Evolutionary conservation across 2,888 invertebrate genomes (phyloP).

Genomic region (Eupithecia insigniata): DNA sequence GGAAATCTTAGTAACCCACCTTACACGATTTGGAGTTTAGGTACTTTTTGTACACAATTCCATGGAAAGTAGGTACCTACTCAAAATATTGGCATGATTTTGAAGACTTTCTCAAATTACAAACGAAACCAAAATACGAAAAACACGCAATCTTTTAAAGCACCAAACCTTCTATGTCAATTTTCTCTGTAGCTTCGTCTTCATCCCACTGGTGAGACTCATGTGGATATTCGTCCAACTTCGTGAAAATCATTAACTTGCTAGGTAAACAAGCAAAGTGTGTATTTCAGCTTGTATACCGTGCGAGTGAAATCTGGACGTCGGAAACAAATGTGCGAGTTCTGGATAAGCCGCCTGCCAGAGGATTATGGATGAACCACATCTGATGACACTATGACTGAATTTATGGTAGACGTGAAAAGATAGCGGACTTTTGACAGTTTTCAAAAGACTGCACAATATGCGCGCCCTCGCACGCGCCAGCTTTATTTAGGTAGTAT

Average conservation of each 20-base stretch:
- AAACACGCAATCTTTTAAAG: too few relatives aligned
- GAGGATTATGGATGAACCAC: neutral
- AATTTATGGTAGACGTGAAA: too few relatives aligned
- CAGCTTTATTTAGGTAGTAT: too few relatives aligned
- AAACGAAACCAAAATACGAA: neutral
- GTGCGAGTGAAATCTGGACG: neutral
- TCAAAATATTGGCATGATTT: too few relatives aligned
- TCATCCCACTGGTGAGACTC: neutral
- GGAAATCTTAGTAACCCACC: neutral
- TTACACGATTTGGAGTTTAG: neutral
- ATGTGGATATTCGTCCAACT: neutral
- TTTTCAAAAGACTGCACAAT: too few relatives aligned
- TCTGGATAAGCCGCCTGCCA: constrained; percentile 7
- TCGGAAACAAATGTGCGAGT: constrained; percentile 5
- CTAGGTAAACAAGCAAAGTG: neutral
- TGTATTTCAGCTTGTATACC: neutral
- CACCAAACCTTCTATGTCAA: neutral
- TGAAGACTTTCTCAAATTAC: neutral
- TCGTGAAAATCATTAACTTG: neutral
- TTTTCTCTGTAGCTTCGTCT: neutral
- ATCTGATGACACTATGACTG: neutral
- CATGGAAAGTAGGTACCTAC: too few relatives aligned
- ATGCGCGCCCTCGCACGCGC: too few relatives aligned
- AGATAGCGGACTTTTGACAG: too few relatives aligned
- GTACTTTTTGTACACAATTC: too few relatives aligned